Evolutionary conservation across 2,113 vertebrate genomes (phyloP), one percentile per base, ranked within the genome.

Genomic region (Ameiurus melas): DNA sequence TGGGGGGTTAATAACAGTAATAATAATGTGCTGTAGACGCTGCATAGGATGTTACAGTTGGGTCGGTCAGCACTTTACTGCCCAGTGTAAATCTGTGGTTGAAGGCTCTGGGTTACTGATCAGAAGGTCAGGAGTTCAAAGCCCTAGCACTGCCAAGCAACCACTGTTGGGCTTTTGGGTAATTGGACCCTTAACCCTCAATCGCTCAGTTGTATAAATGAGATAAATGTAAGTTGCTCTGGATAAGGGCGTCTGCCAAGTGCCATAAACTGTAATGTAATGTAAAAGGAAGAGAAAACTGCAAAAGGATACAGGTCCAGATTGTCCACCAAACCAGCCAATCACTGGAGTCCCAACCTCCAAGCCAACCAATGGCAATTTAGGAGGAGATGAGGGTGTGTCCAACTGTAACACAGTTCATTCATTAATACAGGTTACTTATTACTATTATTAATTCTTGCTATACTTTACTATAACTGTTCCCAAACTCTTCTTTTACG

Each of bases 251-350:
- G 4, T 43, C 39, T 4, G 39, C 39, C 39, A 43, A 43, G 39
- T 43, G 39, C 39, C 43, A 47, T 47, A 47, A 47, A 47, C 6
- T 47, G 43, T 6, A 47, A 47, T 47, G 43, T 6, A 47, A 7
- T 70, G 5, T 5, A 73, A 77, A 47, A 77, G 3, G 27, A 55
- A 13, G 2, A 30, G 13, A 53, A 57, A 80, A 43, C 10, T 22
- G 25, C 27, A 27, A 36, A 84, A 94, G 94, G 95, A 95, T 96
- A 96, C 95, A 82, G 94, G 86, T 68, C 91, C 83, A 17, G 90
- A 30, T 20, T 88, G 53, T 82, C 84, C 89, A 57, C 86, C 43
- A 91, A 93, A 93, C 81, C 89, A 93, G 51, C 93, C 95, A 25
- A 93, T 90, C 16, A 95, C 89, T 36, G 92, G 89, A 81, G 92